These are phyloP conservation scores for Catostylus mosaicus DNA, from an alignment of 30 jellyfish, hydroid and myxozoan species.

Conservation along the genomic window DNA sequence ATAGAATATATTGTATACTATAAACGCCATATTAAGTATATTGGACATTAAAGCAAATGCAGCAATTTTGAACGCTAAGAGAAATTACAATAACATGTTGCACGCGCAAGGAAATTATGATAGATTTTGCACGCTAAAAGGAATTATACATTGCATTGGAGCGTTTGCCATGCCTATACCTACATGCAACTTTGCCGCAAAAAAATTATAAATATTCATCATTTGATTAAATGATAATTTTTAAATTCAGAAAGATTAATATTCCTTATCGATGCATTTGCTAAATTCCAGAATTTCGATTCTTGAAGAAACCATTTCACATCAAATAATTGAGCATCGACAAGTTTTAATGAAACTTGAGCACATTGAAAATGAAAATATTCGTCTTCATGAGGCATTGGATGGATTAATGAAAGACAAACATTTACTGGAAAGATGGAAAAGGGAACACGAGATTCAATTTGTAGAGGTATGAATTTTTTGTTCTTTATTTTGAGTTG, in stretches of 20 bases:
- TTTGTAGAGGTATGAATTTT: too few species aligned
- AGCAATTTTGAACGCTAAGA: too few species aligned
- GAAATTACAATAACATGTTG: too few species aligned
- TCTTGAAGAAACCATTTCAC: constrained; percentile 19
- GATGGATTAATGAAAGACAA: not conserved
- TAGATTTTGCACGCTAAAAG: too few species aligned
- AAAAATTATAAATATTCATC: too few species aligned
- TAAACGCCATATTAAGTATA: not conserved
- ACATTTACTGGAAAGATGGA: not conserved
- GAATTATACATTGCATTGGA: not conserved
- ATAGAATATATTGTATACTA: not conserved
- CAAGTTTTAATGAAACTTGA: not conserved
- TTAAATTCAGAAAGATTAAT: not conserved
- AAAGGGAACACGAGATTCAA: not conserved
- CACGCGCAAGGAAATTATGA: too few species aligned
- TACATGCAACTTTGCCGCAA: not conserved
- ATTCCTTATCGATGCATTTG: not conserved
- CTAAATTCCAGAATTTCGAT: constrained; percentile 7
- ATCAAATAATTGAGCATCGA: constrained; percentile 21
- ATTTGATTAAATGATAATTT: not conserved
- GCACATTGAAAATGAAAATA: constrained; percentile 28
- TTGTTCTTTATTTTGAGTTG: too few species aligned
- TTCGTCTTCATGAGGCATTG: not conserved
- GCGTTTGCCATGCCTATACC: not conserved
- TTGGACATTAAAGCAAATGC: not conserved